Evolutionary conservation across 2,113 vertebrate genomes (phyloP), one percentile per base, ranked within the genome.

Genomic region (Dipodomys stephensi): DNA sequence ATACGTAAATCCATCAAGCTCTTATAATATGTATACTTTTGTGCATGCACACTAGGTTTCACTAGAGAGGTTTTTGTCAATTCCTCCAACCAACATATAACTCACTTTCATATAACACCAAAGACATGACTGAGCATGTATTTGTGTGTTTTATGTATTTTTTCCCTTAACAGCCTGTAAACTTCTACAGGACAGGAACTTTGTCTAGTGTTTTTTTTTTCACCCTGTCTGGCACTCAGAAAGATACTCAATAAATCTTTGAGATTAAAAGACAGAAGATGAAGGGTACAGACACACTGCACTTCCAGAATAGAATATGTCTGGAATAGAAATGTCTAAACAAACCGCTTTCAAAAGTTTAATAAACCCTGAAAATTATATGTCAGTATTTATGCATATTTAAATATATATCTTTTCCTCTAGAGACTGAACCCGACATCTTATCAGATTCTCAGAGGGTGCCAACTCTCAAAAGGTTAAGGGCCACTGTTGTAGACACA

Each of bases 311-410:
- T 35, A 35, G 35, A 35, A 35, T 35, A 35, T 35, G 3, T 62
- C 87, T 81, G 88, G 32, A 90, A 80, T 3, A 84, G 69, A 19
- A 77, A 76, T 72, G n/a, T 46, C 80, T 76, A 96, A 87, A 78
- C 2, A 89, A 90, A 35, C 19, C 81, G 44, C 15, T 10, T 82
- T 92, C 30, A 35, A 16, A n/a, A 15, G 39, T n/a, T 67, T 32
- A 11, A 11, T 49, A 68, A 93, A 81, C 4, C 9, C 35, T 65
- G 28, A 88, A 88, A 91, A 86, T 46, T 30, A 69, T 13, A 88
- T 71, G 27, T 57, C 83, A 71, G 60, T 88, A 44, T 69, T 44
- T 62, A 57, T 57, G 4, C 69, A 2, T 65, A 68, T 76, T 80
- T 80, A 83, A 81, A 76, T 78, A 85, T 74, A 16, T 23, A 35